Evolutionary conservation across 2,797 vertebrate species (phyloP).

Genomic region (Hozukius guyotensis): DNA sequence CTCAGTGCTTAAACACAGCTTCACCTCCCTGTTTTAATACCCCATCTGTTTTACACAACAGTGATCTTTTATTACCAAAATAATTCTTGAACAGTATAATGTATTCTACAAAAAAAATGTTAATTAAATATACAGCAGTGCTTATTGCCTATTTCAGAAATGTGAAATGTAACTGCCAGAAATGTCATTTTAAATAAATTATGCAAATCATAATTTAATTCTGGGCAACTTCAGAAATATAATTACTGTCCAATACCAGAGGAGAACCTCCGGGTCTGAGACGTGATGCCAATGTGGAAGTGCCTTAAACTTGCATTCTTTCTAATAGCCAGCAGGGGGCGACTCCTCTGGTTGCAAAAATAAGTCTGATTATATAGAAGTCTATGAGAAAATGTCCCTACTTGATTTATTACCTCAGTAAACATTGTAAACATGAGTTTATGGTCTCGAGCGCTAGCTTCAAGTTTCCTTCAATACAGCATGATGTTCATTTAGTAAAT

Average conservation of each 20-base stretch:
- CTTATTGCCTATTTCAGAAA: background rate
- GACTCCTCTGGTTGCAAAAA: no score
- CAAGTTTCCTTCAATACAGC: no score
- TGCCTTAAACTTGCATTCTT: no score
- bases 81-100: background rate
- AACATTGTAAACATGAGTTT: no score
- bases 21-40: constrained; percentile 41
- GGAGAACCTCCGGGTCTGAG: no score
- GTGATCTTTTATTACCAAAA: background rate
- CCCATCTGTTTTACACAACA: constrained; percentile 2
- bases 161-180: background rate
- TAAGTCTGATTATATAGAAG: accelerated
- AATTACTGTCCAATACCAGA: background rate
- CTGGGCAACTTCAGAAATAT: background rate
- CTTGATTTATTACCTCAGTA: no score
- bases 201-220: background rate
- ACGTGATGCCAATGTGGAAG: no score
- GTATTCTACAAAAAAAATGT: background rate
- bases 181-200: background rate
- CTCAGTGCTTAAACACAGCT: constrained; percentile 54
- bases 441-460: no score
- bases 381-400: no score
- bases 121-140: background rate
- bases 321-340: no score
- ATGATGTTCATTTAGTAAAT: no score